A percentile compares a stretch with the other conserved stretches of the same genome.
Evolutionary conservation across 2,888 invertebrate species (phyloP).

Genomic region (Odontocerum albicorne): DNA sequence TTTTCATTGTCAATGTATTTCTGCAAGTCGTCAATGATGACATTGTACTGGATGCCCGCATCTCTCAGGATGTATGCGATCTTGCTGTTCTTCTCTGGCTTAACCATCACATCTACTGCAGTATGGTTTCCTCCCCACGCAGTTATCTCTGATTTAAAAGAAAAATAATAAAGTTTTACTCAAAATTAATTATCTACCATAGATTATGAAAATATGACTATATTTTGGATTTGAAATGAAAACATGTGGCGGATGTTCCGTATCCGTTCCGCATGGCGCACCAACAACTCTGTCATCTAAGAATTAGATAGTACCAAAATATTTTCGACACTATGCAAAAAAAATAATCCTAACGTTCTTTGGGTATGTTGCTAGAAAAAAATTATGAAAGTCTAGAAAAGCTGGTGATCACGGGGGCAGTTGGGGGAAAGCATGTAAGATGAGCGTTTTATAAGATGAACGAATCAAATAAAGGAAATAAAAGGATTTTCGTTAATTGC

Average conservation of each 20-base stretch:
- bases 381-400: no score
- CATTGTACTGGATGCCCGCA: conserved; percentile 65
- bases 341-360: no score
- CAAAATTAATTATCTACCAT: background rate
- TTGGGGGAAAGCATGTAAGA: no score
- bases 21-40: conserved; percentile 80
- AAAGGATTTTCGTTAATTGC: no score
- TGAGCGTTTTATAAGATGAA: no score
- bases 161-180: conserved; percentile 5
- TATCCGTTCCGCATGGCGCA: no score
- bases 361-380: no score
- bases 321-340: background rate
- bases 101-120: conserved; percentile 71
- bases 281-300: no score
- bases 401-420: no score
- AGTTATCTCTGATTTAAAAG: conserved; percentile 64
- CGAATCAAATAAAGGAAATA: no score
- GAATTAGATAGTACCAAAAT: no score
- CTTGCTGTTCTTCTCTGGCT: conserved; percentile 62
- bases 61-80: conserved; percentile 64
- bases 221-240: background rate
- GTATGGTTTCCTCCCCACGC: conserved; percentile 68
- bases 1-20: conserved; percentile 79
- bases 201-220: background rate
- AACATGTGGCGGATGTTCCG: no score